These are phyloP conservation scores for Chironomus striatipennis DNA, from an alignment of 1,140 invertebrate species.

Conservation along the genomic window DNA sequence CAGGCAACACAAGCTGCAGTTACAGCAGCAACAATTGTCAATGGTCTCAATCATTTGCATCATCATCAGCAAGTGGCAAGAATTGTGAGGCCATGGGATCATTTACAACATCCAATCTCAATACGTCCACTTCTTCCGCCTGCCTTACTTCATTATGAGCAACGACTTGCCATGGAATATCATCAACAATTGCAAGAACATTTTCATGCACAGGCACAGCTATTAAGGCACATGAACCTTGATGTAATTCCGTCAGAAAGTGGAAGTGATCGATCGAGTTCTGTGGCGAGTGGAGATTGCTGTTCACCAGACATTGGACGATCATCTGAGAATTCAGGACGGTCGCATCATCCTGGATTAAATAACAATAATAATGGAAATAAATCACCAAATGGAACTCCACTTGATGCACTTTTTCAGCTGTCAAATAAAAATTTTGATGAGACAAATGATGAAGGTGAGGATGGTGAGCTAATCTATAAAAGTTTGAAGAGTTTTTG, in stretches of 20 bases:
- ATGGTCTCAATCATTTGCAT: not conserved
- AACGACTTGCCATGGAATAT: conserved; percentile 46
- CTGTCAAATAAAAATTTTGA: conserved; percentile 98
- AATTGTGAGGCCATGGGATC: conserved; percentile 88
- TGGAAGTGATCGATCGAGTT: conserved; percentile 52
- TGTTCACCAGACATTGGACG: conserved; percentile 51
- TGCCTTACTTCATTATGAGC: conserved; percentile 40
- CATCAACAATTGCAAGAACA: conserved; percentile 45
- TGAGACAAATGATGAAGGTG: conserved; percentile 52
- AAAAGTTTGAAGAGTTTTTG: not conserved
- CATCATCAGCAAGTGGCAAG: conserved; percentile 33
- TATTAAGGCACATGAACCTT: conserved; percentile 35
- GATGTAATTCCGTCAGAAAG: conserved; percentile 40
- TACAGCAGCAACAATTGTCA: conserved; percentile 25
- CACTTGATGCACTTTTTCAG: conserved; percentile 90
- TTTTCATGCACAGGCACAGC: conserved; percentile 39
- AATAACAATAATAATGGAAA: not conserved
- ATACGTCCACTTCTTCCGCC: conserved; percentile 39
- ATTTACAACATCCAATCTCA: conserved; percentile 45
- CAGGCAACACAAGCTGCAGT: conserved; percentile 26
- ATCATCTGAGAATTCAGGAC: not conserved
- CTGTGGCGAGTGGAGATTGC: conserved; percentile 55
- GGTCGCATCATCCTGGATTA: not conserved
- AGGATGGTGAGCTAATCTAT: not conserved
- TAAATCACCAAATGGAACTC: conserved; percentile 55